Percentiles rank a stretch among this genome's conserved stretches.
phyloP scores from a whole-genome alignment of 2,888 invertebrate species.

The Hirtodrosophila alboralis region DNA sequence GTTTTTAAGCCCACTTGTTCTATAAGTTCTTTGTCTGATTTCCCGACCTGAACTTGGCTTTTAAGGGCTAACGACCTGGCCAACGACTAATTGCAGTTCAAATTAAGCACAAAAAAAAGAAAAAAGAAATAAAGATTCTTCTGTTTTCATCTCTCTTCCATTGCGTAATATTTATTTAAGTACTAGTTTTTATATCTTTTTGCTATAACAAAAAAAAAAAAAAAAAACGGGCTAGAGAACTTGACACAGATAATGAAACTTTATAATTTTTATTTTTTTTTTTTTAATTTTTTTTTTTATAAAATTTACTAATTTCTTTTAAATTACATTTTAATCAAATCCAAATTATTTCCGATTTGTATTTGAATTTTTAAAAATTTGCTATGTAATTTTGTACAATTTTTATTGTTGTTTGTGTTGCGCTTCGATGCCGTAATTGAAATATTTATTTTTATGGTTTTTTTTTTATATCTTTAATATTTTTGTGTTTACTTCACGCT shows the following conservation, averaged over 20 bases:
- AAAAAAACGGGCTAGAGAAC: too few relatives aligned
- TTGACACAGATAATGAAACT: too few relatives aligned
- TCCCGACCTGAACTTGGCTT: neutral
- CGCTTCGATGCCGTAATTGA: slow-evolving; percentile 48
- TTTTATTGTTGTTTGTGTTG: slow-evolving; percentile 23
- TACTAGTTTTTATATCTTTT: too few relatives aligned
- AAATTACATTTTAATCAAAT: too few relatives aligned
- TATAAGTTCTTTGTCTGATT: too few relatives aligned
- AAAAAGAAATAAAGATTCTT: too few relatives aligned
- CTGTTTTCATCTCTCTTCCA: slow-evolving; percentile 17
- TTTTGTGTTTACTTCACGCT: too few relatives aligned
- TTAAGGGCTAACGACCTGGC: slow-evolving; percentile 52
- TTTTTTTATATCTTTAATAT: too few relatives aligned
- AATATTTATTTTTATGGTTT: slow-evolving; percentile 32
- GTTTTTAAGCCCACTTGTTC: slow-evolving; percentile 1
- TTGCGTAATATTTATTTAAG: slow-evolving; percentile 40
- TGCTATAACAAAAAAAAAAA: too few relatives aligned
- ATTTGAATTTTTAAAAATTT: slow-evolving; percentile 38
- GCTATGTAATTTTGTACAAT: slow-evolving; percentile 29
- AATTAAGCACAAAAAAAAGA: slow-evolving; percentile 9
- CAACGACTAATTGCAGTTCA: slow-evolving; percentile 49
- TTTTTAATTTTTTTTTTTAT: too few relatives aligned
- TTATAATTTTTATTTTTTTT: too few relatives aligned
- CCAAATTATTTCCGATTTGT: slow-evolving; percentile 52
- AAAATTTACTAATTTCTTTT: too few relatives aligned